phyloP scores from a whole-genome alignment of 2,113 vertebrate species.

The Microcebus ravelobensis region DNA sequence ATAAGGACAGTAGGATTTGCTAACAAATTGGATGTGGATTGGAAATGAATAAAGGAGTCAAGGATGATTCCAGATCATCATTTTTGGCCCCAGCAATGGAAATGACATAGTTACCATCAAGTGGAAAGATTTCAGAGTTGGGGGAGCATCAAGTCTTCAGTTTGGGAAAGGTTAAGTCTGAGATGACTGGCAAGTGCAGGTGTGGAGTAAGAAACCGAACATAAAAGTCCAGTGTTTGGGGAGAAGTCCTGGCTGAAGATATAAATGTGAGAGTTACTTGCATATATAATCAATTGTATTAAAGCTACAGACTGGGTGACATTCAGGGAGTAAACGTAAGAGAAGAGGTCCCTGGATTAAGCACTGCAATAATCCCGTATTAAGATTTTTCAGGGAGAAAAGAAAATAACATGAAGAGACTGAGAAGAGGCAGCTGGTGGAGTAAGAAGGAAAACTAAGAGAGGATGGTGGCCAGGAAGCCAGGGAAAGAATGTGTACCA shows the following conservation, averaged over 20 bases:
- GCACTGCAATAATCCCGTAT: not conserved
- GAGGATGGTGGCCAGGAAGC: not conserved
- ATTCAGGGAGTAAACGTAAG: not conserved
- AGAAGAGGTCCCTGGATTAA: not conserved
- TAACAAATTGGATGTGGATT: not conserved
- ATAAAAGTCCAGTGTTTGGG: not conserved
- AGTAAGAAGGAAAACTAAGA: not conserved
- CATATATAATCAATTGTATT: not conserved
- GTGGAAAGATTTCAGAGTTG: not conserved
- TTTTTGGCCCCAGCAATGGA: not conserved
- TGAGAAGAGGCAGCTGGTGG: not conserved
- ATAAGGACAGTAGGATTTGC: not conserved
- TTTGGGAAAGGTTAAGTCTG: not conserved
- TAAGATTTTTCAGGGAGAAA: not conserved
- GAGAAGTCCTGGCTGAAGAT: not conserved
- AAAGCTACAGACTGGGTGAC: not conserved
- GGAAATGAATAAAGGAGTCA: not conserved
- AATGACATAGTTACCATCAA: not conserved
- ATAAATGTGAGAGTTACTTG: not conserved
- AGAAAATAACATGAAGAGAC: not conserved
- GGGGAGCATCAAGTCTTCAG: not conserved
- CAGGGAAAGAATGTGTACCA: not conserved
- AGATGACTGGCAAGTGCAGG: not conserved
- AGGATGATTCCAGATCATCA: too few relatives aligned
- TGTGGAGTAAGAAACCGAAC: too few relatives aligned